Conservation (phyloP, 1,140 invertebrate genomes). For the Drosophila burlai region DNA sequence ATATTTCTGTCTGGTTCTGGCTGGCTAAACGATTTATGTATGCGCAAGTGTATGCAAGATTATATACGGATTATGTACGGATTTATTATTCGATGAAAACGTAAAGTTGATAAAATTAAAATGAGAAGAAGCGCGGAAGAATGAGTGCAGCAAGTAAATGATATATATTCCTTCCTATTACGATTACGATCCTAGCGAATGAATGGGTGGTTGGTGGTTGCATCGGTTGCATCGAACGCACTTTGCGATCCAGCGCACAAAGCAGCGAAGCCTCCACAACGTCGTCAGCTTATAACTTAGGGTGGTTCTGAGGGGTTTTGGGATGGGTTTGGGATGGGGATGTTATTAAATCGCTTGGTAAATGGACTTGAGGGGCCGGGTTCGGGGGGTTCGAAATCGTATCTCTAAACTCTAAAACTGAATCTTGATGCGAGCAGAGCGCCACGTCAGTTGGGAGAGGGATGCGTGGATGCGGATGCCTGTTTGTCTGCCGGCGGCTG, state of each 20-base stretch:
- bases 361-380: conserved; percentile 4
- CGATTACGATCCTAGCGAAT: conserved; percentile 37
- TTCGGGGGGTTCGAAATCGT: conserved; percentile 23
- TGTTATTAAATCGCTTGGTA: conserved; percentile 6
- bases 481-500: conserved; percentile 28
- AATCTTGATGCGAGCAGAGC: conserved; percentile 56
- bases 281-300: conserved; percentile 70
- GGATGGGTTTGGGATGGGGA: neutral
- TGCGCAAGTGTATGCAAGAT: conserved; percentile 25
- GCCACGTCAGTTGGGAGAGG: conserved; percentile 49
- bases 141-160: conserved; percentile 63
- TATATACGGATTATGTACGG: conserved; percentile 63
- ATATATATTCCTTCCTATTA: conserved; percentile 30
- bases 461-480: conserved; percentile 2
- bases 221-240: conserved; percentile 21
- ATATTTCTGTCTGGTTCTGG: neutral
- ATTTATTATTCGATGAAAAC: conserved; percentile 77
- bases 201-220: conserved; percentile 29
- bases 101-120: conserved; percentile 72
- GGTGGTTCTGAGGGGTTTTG: conserved; percentile 17
- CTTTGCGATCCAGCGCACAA: conserved; percentile 68
- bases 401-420: conserved; percentile 53
- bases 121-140: conserved; percentile 68
- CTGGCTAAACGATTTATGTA: conserved; percentile 14
- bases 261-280: conserved; percentile 51